Evolutionary conservation across 2,888 invertebrate species (phyloP), one percentile per base, ranked within the genome.

Genomic region (Lepidonotus clava): DNA sequence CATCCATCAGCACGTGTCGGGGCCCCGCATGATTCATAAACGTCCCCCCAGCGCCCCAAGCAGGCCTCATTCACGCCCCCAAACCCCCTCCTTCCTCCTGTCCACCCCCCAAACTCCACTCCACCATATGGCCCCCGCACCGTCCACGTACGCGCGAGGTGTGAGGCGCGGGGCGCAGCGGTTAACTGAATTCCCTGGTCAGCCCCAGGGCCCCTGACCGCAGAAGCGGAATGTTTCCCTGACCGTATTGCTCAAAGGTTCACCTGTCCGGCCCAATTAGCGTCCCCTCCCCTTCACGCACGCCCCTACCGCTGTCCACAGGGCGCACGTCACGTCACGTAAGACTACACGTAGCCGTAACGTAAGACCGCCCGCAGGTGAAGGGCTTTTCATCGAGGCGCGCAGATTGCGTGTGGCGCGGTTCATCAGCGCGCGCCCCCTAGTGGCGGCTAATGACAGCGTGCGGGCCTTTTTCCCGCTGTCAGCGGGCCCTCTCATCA

Each of bases 121-220:
- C n/a, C n/a, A n/a, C n/a, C n/a, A n/a, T n/a, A n/a, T n/a, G n/a
- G n/a, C n/a, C n/a, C n/a, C n/a, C n/a, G n/a, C 8, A 18, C 8
- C 18, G 8, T 46, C 46, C 46, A 18, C 46, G 46, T 1, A 38
- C n/a, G 71, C 71, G 71, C 24, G 71, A 38, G 21, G 61, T 8
- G 71, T 38, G 36, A 8, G 11, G 2, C n/a, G 71, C 38, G 36
- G 4, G 71, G 36, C 71, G 36, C 4, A 34, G 38, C 71, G 5
- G 71, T 34, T 71, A 71, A 71, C 71, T 71, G 71, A 71, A 71
- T 71, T 71, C 71, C 38, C 71, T 71, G 71, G 71, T 71, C 71
- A 38, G 71, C 38, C 71, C 11, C 14, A 14, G 36, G 56, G 71
- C 71, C n/a, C 0, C 36, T 71, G 71, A 32, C 71, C 71, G 38